Evolutionary conservation across 1,140 invertebrate species (phyloP).

Genomic region (Pseudomyrmex gracilis): DNA sequence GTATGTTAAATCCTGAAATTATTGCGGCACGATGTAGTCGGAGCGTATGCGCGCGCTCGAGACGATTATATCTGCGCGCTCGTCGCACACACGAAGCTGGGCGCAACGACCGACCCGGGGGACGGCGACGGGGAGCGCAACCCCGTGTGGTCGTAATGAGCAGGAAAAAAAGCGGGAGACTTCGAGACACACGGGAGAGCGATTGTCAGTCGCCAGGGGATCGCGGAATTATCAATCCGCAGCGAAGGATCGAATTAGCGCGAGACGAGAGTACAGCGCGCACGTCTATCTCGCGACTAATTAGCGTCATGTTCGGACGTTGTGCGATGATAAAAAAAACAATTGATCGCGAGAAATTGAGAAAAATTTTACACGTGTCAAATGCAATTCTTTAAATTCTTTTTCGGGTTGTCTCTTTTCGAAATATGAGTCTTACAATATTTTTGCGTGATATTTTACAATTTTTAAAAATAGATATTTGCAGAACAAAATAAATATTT

Average conservation of each 20-base stretch:
- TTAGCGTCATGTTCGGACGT: not conserved
- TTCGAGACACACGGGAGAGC: not conserved
- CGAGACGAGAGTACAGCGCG: not conserved
- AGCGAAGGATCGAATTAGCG: slow-evolving; percentile 24
- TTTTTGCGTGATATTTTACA: no score
- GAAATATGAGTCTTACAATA: no score
- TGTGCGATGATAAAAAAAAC: not conserved
- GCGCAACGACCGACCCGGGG: not conserved
- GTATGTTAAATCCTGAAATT: slow-evolving; percentile 82
- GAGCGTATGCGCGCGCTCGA: slow-evolving; percentile 35
- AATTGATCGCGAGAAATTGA: no score
- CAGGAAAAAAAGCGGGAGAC: not conserved
- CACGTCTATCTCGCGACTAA: not conserved
- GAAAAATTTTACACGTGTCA: no score
- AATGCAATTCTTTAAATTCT: no score
- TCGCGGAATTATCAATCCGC: slow-evolving; percentile 41
- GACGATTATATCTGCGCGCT: slow-evolving; percentile 54
- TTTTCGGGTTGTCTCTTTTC: no score
- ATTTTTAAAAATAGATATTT: no score
- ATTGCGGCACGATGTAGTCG: slow-evolving; percentile 68
- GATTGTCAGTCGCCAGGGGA: slow-evolving; percentile 40
- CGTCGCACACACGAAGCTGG: slow-evolving; percentile 44
- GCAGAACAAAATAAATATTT: no score
- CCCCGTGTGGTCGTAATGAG: slow-evolving; percentile 51
- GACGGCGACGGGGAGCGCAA: not conserved